phyloP scores from a whole-genome alignment of 2,113 vertebrate species.

The Microtus richardsoni region DNA sequence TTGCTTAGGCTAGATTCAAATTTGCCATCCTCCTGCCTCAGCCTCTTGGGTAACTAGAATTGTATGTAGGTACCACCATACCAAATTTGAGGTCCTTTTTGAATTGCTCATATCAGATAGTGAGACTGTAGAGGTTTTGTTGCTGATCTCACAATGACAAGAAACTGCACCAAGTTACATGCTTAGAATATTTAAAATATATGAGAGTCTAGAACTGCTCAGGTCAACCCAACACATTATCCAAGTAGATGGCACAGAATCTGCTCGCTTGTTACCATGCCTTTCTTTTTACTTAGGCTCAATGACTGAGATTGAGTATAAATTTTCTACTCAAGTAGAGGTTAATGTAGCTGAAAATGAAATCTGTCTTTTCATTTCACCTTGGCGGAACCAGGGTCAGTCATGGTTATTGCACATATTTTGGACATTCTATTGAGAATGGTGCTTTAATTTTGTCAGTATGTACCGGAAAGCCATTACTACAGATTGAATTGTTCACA shows the following conservation, averaged over 20 bases:
- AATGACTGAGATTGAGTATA: not conserved
- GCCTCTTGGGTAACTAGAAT: not conserved
- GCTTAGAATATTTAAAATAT: not conserved
- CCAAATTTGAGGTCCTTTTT: not conserved
- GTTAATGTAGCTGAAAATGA: conserved; percentile 51
- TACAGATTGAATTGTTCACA: conserved; percentile 13
- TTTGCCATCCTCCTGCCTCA: not conserved
- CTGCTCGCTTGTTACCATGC: not conserved
- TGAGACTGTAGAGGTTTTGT: conserved; percentile 2
- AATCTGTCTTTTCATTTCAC: conserved; percentile 27
- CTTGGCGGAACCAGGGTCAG: not conserved
- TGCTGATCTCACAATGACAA: not conserved
- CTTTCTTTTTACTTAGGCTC: not conserved
- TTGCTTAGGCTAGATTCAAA: not conserved
- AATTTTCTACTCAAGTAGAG: conserved; percentile 8
- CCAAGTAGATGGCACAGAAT: not conserved
- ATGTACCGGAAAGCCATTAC: not conserved
- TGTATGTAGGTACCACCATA: not conserved
- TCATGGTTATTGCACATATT: not conserved
- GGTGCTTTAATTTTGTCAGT: not conserved
- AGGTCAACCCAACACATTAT: not conserved
- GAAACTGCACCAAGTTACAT: not conserved
- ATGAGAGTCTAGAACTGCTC: not conserved
- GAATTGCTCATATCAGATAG: not conserved
- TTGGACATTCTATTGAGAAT: conserved; percentile 6